phyloP scores from a whole-genome alignment of 1,140 invertebrate genomes.

The Drosophila sucinea region DNA sequence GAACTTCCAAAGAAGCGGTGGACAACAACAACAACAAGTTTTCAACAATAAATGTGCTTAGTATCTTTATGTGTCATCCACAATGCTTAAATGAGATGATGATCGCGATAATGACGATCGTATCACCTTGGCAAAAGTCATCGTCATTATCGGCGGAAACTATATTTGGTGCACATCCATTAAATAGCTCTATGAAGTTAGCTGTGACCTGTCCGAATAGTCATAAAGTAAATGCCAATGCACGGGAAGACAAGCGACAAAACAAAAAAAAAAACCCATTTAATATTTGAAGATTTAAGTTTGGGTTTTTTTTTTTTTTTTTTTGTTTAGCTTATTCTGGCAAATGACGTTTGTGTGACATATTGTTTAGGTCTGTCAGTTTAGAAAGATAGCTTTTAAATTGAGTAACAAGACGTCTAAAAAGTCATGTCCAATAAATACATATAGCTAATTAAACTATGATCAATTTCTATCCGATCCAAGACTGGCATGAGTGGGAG shows the following conservation, averaged over 20 bases:
- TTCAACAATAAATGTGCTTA: background rate
- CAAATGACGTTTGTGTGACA: background rate
- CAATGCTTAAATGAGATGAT: slow-evolving; percentile 14
- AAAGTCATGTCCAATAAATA: too few relatives aligned
- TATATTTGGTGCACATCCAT: slow-evolving; percentile 42
- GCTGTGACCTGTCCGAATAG: slow-evolving; percentile 12
- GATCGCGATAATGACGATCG: slow-evolving; percentile 22
- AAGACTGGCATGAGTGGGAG: too few relatives aligned
- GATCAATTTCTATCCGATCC: too few relatives aligned
- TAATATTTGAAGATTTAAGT: slow-evolving; percentile 3
- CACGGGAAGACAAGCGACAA: background rate
- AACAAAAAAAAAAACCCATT: background rate
- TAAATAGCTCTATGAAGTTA: slow-evolving; percentile 39
- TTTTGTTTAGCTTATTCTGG: too few relatives aligned
- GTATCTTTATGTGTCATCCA: slow-evolving; percentile 51
- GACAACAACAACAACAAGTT: slow-evolving; percentile 48
- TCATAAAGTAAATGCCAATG: slow-evolving; percentile 18
- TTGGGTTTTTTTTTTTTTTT: background rate
- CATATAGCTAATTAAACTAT: too few relatives aligned
- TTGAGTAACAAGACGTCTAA: too few relatives aligned
- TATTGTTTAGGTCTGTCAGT: background rate
- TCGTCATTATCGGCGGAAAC: slow-evolving; percentile 35
- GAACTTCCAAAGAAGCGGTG: slow-evolving; percentile 48
- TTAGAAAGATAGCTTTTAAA: background rate
- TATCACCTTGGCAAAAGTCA: slow-evolving; percentile 30